Conservation (phyloP, 2,888 invertebrate species). For the Scotopteryx bipunctaria region DNA sequence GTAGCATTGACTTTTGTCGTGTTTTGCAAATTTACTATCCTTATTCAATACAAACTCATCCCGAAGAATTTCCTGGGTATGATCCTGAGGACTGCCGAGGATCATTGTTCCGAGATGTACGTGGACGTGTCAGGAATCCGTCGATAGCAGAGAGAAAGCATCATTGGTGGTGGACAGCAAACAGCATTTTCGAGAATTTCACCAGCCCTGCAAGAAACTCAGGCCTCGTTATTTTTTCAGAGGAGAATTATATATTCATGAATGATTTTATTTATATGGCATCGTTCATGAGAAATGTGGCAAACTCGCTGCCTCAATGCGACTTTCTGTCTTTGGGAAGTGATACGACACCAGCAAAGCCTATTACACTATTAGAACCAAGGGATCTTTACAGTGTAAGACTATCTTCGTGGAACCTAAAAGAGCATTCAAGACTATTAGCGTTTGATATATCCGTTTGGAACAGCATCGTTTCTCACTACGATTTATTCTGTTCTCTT, state of each 20-base stretch:
- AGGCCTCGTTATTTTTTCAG: constrained; percentile 54
- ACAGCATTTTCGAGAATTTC: constrained; percentile 53
- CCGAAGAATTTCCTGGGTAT: constrained; percentile 52
- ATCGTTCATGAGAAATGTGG: constrained; percentile 51
- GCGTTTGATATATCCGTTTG: constrained; percentile 54
- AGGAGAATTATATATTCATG: constrained; percentile 51
- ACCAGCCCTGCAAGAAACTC: constrained; percentile 36
- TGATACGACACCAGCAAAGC: constrained; percentile 11
- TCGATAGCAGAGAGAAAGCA: constrained; percentile 51
- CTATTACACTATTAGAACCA: constrained; percentile 20
- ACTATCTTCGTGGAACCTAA: constrained; percentile 52
- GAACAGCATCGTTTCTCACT: constrained; percentile 59
- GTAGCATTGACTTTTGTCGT: constrained; percentile 56
- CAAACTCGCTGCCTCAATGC: constrained; percentile 44
- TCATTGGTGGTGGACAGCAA: constrained; percentile 69
- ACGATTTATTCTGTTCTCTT: constrained; percentile 55
- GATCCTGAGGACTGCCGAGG: constrained; percentile 48
- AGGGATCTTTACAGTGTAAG: constrained; percentile 40
- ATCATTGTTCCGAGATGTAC: constrained; percentile 48
- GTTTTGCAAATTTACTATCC: constrained; percentile 64
- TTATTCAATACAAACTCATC: constrained; percentile 53
- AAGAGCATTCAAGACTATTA: constrained; percentile 48
- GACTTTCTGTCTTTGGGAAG: constrained; percentile 55
- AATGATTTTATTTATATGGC: constrained; percentile 61
- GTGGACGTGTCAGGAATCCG: constrained; percentile 53